Evolutionary conservation across 2,113 vertebrate genomes (phyloP).

Genomic region (Erpornis zantholeuca): DNA sequence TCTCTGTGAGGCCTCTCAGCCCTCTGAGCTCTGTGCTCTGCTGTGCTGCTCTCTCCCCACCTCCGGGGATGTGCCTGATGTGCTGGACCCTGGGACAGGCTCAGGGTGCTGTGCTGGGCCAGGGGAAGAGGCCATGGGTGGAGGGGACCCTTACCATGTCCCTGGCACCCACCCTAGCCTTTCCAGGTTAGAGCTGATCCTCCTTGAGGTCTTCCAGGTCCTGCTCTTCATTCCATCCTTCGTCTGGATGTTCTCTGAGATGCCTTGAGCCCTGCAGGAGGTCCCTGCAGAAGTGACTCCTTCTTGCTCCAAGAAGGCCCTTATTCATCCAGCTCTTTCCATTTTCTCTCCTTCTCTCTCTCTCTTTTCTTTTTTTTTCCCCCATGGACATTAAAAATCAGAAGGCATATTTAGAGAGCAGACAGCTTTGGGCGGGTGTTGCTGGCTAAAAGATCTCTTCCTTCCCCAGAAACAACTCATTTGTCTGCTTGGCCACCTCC

Average conservation of each 20-base stretch:
- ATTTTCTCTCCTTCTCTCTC: not conserved
- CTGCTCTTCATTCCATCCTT: not conserved
- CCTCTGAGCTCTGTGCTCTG: rapidly evolving
- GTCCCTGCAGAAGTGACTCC: not conserved
- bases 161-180: not conserved
- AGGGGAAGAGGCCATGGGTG: not conserved
- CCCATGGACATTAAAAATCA: conserved; percentile 40
- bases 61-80: rapidly evolving
- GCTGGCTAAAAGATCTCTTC: conserved; percentile 51
- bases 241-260: not conserved
- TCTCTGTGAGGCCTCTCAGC: not conserved
- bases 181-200: not conserved
- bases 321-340: not conserved
- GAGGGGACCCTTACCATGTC: rapidly evolving
- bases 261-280: not conserved
- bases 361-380: not conserved
- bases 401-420: conserved; percentile 51
- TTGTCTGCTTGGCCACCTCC: conserved; percentile 41
- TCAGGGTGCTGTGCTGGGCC: not conserved
- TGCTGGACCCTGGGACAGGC: rapidly evolving
- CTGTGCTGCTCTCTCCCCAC: not conserved
- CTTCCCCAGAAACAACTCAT: conserved; percentile 45
- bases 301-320: not conserved
- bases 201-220: not conserved
- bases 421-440: conserved; percentile 51